These are phyloP conservation scores for Hemibagrus guttatus DNA, from an alignment of 2,797 vertebrate species.

Conservation along the genomic window DNA sequence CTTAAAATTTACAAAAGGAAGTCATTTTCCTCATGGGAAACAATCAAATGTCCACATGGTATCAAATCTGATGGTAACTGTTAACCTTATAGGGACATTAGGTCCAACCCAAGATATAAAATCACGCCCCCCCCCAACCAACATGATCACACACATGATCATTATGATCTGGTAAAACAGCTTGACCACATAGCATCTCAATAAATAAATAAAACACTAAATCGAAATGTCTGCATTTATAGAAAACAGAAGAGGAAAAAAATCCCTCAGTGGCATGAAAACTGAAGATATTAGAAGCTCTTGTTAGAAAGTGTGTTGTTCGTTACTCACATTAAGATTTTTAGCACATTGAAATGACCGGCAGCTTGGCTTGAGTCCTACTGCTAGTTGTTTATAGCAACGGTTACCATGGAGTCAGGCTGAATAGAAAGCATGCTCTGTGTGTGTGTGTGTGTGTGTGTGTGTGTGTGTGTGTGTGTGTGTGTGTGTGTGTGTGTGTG, in stretches of 20 bases:
- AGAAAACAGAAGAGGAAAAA: background rate
- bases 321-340: slow-evolving; percentile 1
- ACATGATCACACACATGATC: background rate
- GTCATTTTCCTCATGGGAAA: background rate
- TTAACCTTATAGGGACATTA: background rate
- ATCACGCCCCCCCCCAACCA: background rate
- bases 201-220: slow-evolving; percentile 1
- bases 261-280: background rate
- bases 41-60: background rate
- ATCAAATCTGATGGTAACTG: background rate
- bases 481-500: slow-evolving; percentile 18
- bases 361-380: slow-evolving; percentile 6
- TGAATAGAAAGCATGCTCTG: slow-evolving; percentile 24
- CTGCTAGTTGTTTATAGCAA: slow-evolving; percentile 40
- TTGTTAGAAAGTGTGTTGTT: slow-evolving; percentile 8
- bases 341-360: slow-evolving; percentile 26
- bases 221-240: background rate
- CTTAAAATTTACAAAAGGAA: no score
- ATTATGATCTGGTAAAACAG: slow-evolving; percentile 14
- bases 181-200: background rate
- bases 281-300: background rate
- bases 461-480: background rate
- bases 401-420: slow-evolving; percentile 28
- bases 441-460: background rate
- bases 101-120: background rate